Conservation (phyloP, 2,888 invertebrate species). For the Acronicta psi region DNA sequence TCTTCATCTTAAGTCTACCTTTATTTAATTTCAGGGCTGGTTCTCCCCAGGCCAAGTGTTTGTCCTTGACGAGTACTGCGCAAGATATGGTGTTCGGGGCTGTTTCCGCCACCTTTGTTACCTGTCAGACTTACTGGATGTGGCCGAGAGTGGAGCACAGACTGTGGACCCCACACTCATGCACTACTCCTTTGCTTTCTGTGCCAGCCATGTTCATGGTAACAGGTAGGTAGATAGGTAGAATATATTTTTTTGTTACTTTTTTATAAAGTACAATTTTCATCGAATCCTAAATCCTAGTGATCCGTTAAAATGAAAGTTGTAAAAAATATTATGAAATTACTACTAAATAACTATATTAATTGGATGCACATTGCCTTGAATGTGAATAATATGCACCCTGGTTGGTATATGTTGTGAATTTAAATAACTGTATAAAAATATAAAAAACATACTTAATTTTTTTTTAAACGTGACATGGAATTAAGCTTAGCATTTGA, state of each 20-base stretch:
- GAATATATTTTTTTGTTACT: conserved; percentile 2
- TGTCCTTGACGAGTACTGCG: conserved; percentile 99
- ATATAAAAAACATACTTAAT: background rate
- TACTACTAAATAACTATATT: too few species aligned
- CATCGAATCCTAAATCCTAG: too few species aligned
- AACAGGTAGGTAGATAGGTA: conserved; percentile 93
- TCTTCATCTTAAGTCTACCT: background rate
- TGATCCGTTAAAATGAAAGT: too few species aligned
- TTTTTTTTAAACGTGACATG: background rate
- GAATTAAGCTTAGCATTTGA: background rate
- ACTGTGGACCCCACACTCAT: conserved; percentile 99
- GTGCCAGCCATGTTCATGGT: conserved; percentile 99
- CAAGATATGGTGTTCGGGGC: conserved; percentile 98
- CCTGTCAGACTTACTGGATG: conserved; percentile 97
- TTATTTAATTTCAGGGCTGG: conserved; percentile 94
- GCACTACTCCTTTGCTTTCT: conserved; percentile 99
- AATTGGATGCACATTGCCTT: too few species aligned
- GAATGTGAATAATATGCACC: too few species aligned
- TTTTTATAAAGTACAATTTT: background rate
- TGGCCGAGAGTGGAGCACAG: conserved; percentile 96
- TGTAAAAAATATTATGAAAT: too few species aligned
- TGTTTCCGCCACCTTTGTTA: conserved; percentile 99
- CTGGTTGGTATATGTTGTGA: too few species aligned
- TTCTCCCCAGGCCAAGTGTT: conserved; percentile 99
- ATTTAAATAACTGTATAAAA: too few species aligned